phyloP scores from a whole-genome alignment of 2,113 vertebrate genomes.

The Otolemur garnettii region DNA sequence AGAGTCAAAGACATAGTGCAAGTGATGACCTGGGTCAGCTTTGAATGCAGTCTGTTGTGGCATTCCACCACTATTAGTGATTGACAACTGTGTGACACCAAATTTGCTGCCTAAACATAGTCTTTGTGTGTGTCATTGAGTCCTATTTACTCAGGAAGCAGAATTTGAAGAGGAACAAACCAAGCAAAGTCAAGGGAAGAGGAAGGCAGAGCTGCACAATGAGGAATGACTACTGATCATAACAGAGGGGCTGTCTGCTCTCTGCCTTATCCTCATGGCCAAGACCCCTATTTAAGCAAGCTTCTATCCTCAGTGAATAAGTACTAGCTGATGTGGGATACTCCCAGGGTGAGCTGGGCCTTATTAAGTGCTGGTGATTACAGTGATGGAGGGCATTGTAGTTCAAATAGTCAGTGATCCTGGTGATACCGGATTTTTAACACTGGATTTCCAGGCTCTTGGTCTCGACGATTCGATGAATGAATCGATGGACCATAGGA shows the following conservation, averaged over 20 bases:
- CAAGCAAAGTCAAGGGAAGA: neutral
- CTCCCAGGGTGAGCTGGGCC: neutral
- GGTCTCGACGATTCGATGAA: too few species aligned
- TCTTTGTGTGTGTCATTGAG: neutral
- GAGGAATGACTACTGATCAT: neutral
- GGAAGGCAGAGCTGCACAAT: neutral
- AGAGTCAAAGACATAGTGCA: neutral
- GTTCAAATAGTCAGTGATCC: neutral
- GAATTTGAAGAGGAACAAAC: constrained; percentile 20
- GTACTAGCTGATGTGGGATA: neutral
- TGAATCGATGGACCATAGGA: too few species aligned
- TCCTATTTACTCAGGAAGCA: neutral
- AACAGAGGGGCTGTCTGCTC: neutral
- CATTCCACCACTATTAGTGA: neutral
- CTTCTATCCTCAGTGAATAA: neutral
- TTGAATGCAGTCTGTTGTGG: neutral
- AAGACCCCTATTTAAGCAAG: neutral
- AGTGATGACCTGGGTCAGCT: neutral
- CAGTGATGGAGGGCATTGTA: neutral
- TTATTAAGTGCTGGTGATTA: neutral
- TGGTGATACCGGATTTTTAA: too few species aligned
- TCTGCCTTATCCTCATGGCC: neutral
- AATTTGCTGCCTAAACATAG: neutral
- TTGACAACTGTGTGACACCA: neutral
- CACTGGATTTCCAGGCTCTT: too few species aligned